A percentile compares a stretch with the other conserved stretches of the same genome.
Evolutionary conservation across 2,888 invertebrate species (phyloP).

Genomic region (Scaeva pyrastri): DNA sequence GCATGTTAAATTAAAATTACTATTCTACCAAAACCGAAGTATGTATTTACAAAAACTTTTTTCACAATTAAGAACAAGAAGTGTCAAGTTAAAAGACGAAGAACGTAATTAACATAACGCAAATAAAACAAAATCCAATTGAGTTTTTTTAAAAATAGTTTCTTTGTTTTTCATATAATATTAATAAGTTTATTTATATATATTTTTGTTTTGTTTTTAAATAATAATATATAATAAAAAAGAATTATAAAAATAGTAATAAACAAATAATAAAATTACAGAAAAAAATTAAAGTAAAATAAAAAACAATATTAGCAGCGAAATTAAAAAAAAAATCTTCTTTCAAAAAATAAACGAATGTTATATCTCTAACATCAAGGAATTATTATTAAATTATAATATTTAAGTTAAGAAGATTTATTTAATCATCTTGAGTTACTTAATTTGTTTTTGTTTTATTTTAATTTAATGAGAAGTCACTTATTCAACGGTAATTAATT

Average conservation of each 20-base stretch:
- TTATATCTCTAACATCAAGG: constrained; percentile 53
- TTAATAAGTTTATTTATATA: constrained; percentile 74
- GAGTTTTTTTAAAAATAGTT: constrained; percentile 66
- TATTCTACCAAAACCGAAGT: constrained; percentile 4
- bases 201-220: constrained; percentile 54
- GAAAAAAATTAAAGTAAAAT: constrained; percentile 55
- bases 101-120: constrained; percentile 2
- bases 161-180: constrained; percentile 75
- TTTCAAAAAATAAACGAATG: constrained; percentile 50
- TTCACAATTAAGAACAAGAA: background rate
- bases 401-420: constrained; percentile 45
- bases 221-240: constrained; percentile 68
- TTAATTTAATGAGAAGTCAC: constrained; percentile 59
- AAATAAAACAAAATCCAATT: constrained; percentile 67
- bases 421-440: constrained; percentile 44
- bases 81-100: background rate
- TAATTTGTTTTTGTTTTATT: constrained; percentile 8
- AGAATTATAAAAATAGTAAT: constrained; percentile 63
- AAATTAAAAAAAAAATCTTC: constrained; percentile 59
- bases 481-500: constrained; percentile 59
- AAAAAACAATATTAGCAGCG: constrained; percentile 65
- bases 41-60: background rate
- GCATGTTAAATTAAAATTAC: constrained; percentile 5
- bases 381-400: constrained; percentile 50
- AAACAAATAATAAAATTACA: constrained; percentile 75